Conservation (phyloP, 2,113 vertebrate species). For the Halcyon malimbica region DNA sequence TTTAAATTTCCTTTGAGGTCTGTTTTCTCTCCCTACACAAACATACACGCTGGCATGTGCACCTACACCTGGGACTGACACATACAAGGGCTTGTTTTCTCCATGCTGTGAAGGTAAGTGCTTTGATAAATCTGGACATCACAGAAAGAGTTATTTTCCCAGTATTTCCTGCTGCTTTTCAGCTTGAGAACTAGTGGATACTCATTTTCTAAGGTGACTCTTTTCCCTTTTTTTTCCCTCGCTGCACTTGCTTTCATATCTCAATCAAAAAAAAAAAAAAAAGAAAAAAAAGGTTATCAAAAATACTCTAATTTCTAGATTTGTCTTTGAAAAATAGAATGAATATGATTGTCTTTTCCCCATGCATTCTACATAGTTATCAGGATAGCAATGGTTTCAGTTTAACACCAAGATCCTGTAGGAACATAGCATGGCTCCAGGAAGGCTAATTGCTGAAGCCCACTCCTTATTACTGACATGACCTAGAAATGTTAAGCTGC, state of each 20-base stretch:
- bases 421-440: background rate
- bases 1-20: constrained; percentile 43
- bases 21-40: constrained; percentile 21
- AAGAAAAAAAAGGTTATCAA: background rate
- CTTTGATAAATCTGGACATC: constrained; percentile 48
- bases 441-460: constrained; percentile 17
- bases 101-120: constrained; percentile 27
- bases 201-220: constrained; percentile 57
- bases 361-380: background rate
- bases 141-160: constrained; percentile 47
- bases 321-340: background rate
- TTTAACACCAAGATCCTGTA: background rate
- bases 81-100: background rate
- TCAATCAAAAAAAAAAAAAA: background rate
- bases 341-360: background rate
- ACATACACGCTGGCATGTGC: background rate
- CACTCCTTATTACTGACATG: constrained; percentile 51
- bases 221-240: background rate
- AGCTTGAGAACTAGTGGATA: constrained; percentile 41
- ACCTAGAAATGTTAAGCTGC: constrained; percentile 45
- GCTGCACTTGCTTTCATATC: background rate
- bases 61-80: background rate
- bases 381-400: background rate
- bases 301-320: background rate
- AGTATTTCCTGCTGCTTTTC: constrained; percentile 35